Evolutionary conservation across 2,797 vertebrate genomes (phyloP).

Genomic region (Masticophis lateralis): DNA sequence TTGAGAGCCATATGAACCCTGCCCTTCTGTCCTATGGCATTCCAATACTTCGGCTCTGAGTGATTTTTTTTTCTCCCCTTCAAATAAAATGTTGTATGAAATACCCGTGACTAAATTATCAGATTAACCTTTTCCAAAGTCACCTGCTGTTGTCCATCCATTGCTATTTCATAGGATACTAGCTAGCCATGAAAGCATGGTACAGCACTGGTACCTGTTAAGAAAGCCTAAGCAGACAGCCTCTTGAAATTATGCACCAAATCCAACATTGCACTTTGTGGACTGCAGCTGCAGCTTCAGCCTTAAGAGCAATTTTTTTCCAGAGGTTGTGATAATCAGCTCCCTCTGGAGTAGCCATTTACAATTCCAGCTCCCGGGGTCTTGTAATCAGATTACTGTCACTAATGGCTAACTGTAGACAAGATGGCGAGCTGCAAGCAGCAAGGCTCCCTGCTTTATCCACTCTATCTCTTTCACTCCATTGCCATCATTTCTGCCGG

Average conservation of each 20-base stretch:
- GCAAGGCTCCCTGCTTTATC: not conserved
- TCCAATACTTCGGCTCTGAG: not conserved
- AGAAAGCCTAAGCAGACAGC: not conserved
- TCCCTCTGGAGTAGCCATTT: slow-evolving; percentile 4
- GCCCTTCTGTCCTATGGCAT: not conserved
- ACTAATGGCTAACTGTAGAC: not conserved
- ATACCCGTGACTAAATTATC: not conserved
- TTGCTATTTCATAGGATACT: not conserved
- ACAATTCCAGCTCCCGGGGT: not conserved
- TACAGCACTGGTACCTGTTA: not conserved
- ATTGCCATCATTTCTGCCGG: fast-evolving
- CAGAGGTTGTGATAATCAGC: not conserved
- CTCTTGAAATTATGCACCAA: not conserved
- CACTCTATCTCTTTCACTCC: not conserved
- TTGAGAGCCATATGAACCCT: not conserved
- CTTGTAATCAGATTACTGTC: slow-evolving; percentile 20
- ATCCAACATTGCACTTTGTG: not conserved
- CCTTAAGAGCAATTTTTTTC: not conserved
- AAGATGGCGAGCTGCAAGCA: fast-evolving
- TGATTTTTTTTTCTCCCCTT: not conserved
- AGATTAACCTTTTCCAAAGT: slow-evolving; percentile 12
- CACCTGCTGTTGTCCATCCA: not conserved
- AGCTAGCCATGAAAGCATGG: slow-evolving; percentile 1
- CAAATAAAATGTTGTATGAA: not conserved
- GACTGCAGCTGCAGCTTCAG: not conserved